phyloP scores from a whole-genome alignment of 2,797 vertebrate species.

The Lophius americanus region DNA sequence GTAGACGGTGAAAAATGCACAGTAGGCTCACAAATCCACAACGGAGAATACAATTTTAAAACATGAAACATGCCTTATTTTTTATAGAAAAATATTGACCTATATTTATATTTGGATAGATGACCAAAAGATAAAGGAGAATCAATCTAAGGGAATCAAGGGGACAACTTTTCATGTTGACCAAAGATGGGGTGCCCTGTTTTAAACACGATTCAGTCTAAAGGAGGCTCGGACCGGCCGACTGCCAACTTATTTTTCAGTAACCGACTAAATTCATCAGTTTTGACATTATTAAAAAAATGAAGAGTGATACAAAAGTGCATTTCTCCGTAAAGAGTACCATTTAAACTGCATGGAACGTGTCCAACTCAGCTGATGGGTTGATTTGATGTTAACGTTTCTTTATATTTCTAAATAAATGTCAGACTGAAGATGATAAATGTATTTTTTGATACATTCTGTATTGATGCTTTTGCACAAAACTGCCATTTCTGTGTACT shows the following conservation, averaged over 20 bases:
- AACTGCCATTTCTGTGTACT: conserved; percentile 64
- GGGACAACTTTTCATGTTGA: conserved; percentile 6
- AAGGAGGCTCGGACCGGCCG: not conserved
- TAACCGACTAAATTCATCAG: not conserved
- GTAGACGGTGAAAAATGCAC: conserved; percentile 19
- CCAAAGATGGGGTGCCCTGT: conserved; percentile 19
- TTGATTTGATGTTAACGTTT: conserved; percentile 16
- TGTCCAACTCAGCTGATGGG: conserved; percentile 11
- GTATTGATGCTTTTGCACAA: conserved; percentile 64
- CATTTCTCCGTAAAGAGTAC: conserved; percentile 25
- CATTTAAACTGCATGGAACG: conserved; percentile 39
- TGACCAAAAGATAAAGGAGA: conserved; percentile 64
- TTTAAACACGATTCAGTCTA: conserved; percentile 3
- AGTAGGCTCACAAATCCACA: conserved; percentile 6
- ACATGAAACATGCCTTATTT: conserved; percentile 75
- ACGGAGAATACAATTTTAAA: conserved; percentile 10
- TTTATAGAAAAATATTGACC: conserved; percentile 60
- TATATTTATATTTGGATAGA: conserved; percentile 77
- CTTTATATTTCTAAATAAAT: conserved; percentile 19
- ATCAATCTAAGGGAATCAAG: conserved; percentile 56
- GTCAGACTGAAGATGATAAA: conserved; percentile 34
- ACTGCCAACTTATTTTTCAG: not conserved
- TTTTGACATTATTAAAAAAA: conserved; percentile 23
- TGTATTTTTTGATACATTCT: conserved; percentile 41
- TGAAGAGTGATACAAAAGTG: not conserved